Conservation (phyloP, 2,888 invertebrate species). For the Cantharis nigra region DNA sequence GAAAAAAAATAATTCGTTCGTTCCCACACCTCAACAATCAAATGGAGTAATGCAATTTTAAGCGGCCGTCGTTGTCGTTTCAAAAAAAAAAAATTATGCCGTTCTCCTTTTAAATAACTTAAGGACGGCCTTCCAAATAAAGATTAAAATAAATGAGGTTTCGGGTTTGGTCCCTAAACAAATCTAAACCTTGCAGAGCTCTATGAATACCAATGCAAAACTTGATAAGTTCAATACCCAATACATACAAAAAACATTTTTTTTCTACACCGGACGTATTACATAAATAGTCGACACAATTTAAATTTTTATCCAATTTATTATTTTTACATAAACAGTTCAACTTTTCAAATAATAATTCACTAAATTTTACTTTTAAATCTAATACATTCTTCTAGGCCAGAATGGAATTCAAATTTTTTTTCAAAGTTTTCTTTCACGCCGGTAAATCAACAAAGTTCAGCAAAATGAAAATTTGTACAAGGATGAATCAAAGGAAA, state of each 20-base stretch:
- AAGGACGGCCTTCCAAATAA: conserved; percentile 31
- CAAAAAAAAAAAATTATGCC: background rate
- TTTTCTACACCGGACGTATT: conserved; percentile 23
- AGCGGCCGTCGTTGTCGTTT: background rate
- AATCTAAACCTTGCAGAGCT: conserved; percentile 45
- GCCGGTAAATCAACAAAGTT: background rate
- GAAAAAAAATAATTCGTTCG: conserved; percentile 19
- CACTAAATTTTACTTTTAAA: background rate
- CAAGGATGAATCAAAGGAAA: background rate
- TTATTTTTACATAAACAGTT: background rate
- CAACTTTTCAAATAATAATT: background rate
- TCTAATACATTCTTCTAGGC: background rate
- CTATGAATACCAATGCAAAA: conserved; percentile 45
- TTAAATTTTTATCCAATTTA: conserved; percentile 34
- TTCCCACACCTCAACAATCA: conserved; percentile 19
- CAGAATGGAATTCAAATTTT: background rate
- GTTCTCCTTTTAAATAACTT: background rate
- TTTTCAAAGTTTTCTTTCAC: background rate
- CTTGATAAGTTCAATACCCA: conserved; percentile 38
- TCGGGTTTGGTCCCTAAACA: conserved; percentile 45
- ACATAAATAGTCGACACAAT: conserved; percentile 39
- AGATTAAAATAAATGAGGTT: conserved; percentile 46
- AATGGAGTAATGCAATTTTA: background rate
- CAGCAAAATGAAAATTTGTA: background rate
- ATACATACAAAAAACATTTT: conserved; percentile 39